Base-by-base conservation (phyloP, 2,797 vertebrate genomes). In the Sebastes umbrosus region DNA sequence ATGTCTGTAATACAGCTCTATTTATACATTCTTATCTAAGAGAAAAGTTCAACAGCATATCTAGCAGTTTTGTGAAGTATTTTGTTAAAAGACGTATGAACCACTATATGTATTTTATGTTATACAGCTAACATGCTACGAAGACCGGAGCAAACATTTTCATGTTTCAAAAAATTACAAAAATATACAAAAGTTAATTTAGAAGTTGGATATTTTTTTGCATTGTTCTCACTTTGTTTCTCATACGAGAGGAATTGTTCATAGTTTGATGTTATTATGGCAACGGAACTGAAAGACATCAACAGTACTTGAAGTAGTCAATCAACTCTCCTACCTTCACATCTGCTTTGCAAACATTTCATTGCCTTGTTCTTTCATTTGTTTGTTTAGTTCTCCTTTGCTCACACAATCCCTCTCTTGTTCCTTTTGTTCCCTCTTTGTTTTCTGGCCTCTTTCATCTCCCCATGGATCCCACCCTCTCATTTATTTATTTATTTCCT, bases 401-500 rank as follows among this genome's bases (percentile, higher is more conserved):
- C 24, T 50, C 24, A 54, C 24, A 58, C 27, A 65, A 4, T 18
- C 22, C 29, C 5, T 50, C 27, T 20, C 20, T 29, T 52, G 8
- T 50, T 59, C 6, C 16, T 31, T 73, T 70, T 76, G 5, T 16
- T 72, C 20, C 4, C 31, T 5, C 10, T 66, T 57, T 75, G 24
- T 57, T 77, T 64, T 20, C 20, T 39, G 25, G 24, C 8, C 34
- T 50, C 46, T 59, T 72, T 65, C 54, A 63, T 79, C 39, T 29
- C 9, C n/a, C 6, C 16, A 27, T n/a, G 31, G 14, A 46, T 59
- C 34, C 27, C 57, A 39, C 36, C 8, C 16, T 46, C 43, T 0
- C 6, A 20, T 43, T 32, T n/a, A 16, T 27, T 62, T 25, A 13
- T 32, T 27, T 6, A 25, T 25, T 18, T 32, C 95, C 92, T 97